Percentiles rank a stretch among this genome's conserved stretches.
Conservation (phyloP, 2,113 vertebrate genomes). For the Ciconia maguari region DNA sequence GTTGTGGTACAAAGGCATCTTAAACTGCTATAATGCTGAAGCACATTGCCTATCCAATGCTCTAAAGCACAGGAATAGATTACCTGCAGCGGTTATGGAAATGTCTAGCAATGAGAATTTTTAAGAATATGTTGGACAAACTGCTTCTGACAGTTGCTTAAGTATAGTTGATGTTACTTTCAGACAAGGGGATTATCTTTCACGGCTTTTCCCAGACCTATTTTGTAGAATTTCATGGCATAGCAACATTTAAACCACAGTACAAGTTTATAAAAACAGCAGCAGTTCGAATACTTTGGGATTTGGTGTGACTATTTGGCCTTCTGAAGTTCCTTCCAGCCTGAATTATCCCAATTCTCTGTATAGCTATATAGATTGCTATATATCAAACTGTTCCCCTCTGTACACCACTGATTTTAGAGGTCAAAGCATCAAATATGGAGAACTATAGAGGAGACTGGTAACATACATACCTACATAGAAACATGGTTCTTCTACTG, state of each 20-base stretch:
- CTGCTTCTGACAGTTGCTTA: background rate
- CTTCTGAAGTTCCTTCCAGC: background rate
- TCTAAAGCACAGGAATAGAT: background rate
- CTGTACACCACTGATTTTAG: background rate
- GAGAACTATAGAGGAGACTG: background rate
- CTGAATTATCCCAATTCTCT: background rate
- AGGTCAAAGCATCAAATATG: background rate
- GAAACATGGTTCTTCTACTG: background rate
- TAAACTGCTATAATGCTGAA: background rate
- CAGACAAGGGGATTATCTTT: background rate
- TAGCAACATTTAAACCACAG: background rate
- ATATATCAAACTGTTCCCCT: background rate
- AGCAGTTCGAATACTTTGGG: background rate
- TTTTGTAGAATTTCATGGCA: background rate
- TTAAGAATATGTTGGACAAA: background rate
- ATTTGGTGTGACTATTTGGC: background rate
- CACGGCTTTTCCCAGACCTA: background rate
- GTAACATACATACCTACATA: background rate
- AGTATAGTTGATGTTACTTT: background rate
- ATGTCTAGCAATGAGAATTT: background rate
- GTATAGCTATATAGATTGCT: background rate
- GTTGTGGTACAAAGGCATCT: background rate
- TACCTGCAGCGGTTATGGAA: background rate
- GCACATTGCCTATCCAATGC: background rate
- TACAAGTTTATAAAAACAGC: background rate